Evolutionary conservation across 2,888 invertebrate species (phyloP).

Genomic region (Lasioglossum leucozonium): DNA sequence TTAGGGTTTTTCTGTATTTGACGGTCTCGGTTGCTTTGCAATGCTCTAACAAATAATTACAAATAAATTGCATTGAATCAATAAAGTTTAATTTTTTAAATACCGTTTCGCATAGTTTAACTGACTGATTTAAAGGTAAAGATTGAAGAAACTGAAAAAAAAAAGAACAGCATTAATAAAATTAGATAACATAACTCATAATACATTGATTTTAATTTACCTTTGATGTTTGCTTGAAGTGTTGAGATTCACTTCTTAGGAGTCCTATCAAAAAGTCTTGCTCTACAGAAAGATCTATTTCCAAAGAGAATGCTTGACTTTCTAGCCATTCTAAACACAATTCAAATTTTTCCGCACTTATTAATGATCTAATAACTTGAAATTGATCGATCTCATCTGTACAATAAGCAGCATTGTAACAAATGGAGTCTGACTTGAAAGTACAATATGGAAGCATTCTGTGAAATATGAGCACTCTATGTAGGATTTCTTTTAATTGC

Average conservation of each 20-base stretch:
- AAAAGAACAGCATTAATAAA: background rate
- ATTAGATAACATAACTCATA: background rate
- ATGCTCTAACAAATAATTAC: constrained; percentile 87
- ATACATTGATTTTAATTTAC: constrained; percentile 54
- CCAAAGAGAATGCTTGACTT: constrained; percentile 87
- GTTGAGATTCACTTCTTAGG: constrained; percentile 84
- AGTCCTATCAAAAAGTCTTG: constrained; percentile 86
- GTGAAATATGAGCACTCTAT: constrained; percentile 77
- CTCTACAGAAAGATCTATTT: constrained; percentile 86
- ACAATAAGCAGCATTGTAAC: constrained; percentile 77
- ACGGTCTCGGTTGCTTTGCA: constrained; percentile 84
- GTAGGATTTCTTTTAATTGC: constrained; percentile 77
- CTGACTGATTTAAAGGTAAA: constrained; percentile 87
- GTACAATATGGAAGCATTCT: constrained; percentile 79
- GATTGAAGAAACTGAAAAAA: constrained; percentile 87
- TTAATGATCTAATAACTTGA: constrained; percentile 86
- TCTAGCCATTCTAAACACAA: constrained; percentile 90
- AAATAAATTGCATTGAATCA: constrained; percentile 88
- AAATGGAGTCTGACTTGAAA: constrained; percentile 68
- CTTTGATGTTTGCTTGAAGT: constrained; percentile 79
- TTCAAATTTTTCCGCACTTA: constrained; percentile 87
- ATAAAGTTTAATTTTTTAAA: constrained; percentile 88
- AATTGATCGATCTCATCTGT: constrained; percentile 85
- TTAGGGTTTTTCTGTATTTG: constrained; percentile 87
- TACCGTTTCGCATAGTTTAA: constrained; percentile 88